These are phyloP conservation scores for Netelia melanura DNA, from an alignment of 2,888 invertebrate genomes.

Conservation along the genomic window DNA sequence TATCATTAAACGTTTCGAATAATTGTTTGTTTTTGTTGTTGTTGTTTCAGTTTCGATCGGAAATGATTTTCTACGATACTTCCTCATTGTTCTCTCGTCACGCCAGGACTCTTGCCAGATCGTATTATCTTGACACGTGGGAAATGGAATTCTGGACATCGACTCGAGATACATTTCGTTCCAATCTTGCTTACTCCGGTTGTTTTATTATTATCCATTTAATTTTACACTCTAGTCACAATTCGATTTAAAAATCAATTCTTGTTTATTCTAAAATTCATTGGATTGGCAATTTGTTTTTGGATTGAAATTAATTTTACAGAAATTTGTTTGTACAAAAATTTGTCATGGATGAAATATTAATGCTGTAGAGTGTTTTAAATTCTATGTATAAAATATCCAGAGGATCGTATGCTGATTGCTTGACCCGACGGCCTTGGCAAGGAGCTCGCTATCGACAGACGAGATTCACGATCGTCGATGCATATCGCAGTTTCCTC, in stretches of 20 bases:
- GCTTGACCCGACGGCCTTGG: conserved; percentile 19
- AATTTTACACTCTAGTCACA: no score
- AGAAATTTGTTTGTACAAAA: no score
- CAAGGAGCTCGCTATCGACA: conserved; percentile 26
- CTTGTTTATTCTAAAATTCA: not conserved
- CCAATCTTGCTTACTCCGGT: no score
- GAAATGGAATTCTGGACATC: no score
- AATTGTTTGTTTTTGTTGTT: not conserved
- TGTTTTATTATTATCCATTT: no score
- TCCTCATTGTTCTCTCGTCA: no score
- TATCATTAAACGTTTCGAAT: not conserved
- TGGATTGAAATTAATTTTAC: no score
- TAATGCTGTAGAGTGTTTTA: not conserved
- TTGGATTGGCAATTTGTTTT: not conserved
- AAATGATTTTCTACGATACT: no score
- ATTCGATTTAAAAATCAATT: not conserved
- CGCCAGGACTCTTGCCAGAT: no score
- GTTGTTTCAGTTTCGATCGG: no score
- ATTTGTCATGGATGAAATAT: not conserved
- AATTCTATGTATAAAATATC: not conserved
- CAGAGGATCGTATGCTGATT: conserved; percentile 3
- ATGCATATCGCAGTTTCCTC: conserved; percentile 60
- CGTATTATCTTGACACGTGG: no score
- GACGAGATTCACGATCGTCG: conserved; percentile 50
- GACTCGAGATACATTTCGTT: no score